Evolutionary conservation across 2,888 invertebrate species (phyloP), one percentile per base, ranked within the genome.

Genomic region (Leucania comma): DNA sequence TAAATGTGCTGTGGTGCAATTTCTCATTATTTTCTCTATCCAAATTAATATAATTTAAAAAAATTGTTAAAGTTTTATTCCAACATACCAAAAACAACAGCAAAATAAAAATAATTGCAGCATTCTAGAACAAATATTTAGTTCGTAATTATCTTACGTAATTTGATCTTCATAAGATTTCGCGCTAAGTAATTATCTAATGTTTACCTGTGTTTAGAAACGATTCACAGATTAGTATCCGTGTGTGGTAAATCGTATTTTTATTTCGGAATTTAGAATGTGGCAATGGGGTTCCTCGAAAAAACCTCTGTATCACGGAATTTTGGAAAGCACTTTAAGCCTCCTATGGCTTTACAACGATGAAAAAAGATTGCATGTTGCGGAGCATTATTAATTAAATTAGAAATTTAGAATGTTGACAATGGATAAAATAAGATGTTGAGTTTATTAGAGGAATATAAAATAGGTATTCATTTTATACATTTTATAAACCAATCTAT

Each of bases 81-180:
- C 62, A 12, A 48, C 59, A 26, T 63, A 64, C 42, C 5, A 32
- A 65, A 69, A 29, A 22, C 42, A 50, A 46, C 48, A 61, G n/a
- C 61, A 20, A 48, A 50, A 68, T 53, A 67, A 59, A 38, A 59
- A 38, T 66, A 68, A 60, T 62, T 72, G 32, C 51, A 26, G 32
- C 51, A 69, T 66, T 73, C 62, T 69, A 73, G 62, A 68, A 59
- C 62, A 78, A 78, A 69, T 73, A 73, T 56, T 73, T 58, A 35
- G 48, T 38, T 66, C 32, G 29, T 68, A 68, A 68, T 72, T 62
- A 14, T 5, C 32, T 80, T 80, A 75, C 32, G 64, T 75, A 75
- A 80, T 63, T 50, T 48, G 51, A 68, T 75, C 38, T 64, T 58
- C 48, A 42, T 64, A 53, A 42, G 54, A 72, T 69, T 69, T 68